phyloP scores from a whole-genome alignment of 2,113 vertebrate genomes.

The Perognathus longimembris region DNA sequence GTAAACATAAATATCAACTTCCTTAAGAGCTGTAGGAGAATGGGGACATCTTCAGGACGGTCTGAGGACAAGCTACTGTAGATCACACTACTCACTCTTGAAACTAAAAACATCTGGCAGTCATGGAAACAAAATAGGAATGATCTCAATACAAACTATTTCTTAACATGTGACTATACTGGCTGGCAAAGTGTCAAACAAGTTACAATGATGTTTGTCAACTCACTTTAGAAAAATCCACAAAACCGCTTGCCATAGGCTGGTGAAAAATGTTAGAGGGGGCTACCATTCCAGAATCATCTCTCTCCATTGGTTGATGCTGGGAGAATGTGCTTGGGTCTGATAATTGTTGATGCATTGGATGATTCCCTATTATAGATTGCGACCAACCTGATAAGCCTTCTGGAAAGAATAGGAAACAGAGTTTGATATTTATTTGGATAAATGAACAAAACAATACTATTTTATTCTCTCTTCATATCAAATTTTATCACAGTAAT shows the following conservation, averaged over 20 bases:
- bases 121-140: constrained; percentile 61
- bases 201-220: constrained; percentile 56
- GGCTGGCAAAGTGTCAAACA: constrained; percentile 48
- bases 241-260: constrained; percentile 96
- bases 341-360: constrained; percentile 95
- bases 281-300: constrained; percentile 97
- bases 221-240: constrained; percentile 98
- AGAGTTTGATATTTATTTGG: constrained; percentile 62
- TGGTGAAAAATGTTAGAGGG: constrained; percentile 98
- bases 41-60: not conserved
- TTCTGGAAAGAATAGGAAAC: constrained; percentile 88
- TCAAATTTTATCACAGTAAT: constrained; percentile 60
- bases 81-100: not conserved
- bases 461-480: constrained; percentile 52
- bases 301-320: constrained; percentile 98
- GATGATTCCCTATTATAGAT: constrained; percentile 95
- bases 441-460: constrained; percentile 67
- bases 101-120: constrained; percentile 45
- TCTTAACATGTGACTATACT: constrained; percentile 57
- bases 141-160: constrained; percentile 58
- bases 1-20: not conserved
- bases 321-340: constrained; percentile 97
- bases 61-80: not conserved
- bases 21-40: constrained; percentile 11
- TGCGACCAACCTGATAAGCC: constrained; percentile 99